Base-by-base conservation (phyloP, 2,797 vertebrate species). In the Lepus townsendii region DNA sequence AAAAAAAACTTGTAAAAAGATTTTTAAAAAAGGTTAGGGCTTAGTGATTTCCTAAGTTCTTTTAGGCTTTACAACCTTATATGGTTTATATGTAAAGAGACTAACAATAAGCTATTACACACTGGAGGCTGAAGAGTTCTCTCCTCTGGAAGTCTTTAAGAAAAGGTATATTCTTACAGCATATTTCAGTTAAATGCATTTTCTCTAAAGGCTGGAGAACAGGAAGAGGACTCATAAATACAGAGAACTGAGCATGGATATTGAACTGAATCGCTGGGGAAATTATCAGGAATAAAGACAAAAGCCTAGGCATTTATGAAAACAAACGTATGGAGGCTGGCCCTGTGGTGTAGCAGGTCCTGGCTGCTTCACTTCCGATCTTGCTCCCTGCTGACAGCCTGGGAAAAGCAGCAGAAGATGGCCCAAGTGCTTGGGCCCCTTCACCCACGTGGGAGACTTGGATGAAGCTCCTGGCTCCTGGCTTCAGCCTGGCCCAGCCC, bases 131-230 rank as follows among this genome's bases (percentile, higher is more conserved):
- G 35, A 78, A 52, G 17, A 90, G 77, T 78, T 27, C 32, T 76
- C 1, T 77, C 38, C 87, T 27, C 1, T 42, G 71, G 62, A 95
- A 47, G 24, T 82, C 32, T 91, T 86, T 72, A 72, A 87, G 72
- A 78, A 90, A 80, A 95, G 66, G 5, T n/a, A 10, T 16, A 76
- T 72, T 38, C 38, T 62, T 83, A 83, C 30, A 60, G 42, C n/a
- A 42, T 73, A 35, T 62, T 83, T 79, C 72, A 73, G 38, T 75
- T 80, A 78, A 83, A 77, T 22, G 11, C 8, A 38, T 3, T 42
- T 63, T 91, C 27, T 26, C 76, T 47, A 52, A 86, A 93, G 10
- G 32, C 52, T 75, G 50, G 42, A 72, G 54, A 95, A 94, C 47
- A 77, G 42, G 78, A 72, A 60, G 69, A 24, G 17, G 35, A 42